Percentiles rank a stretch among this genome's conserved stretches.
Conservation (phyloP, 2,797 vertebrate genomes). For the Danio jaintianensis region DNA sequence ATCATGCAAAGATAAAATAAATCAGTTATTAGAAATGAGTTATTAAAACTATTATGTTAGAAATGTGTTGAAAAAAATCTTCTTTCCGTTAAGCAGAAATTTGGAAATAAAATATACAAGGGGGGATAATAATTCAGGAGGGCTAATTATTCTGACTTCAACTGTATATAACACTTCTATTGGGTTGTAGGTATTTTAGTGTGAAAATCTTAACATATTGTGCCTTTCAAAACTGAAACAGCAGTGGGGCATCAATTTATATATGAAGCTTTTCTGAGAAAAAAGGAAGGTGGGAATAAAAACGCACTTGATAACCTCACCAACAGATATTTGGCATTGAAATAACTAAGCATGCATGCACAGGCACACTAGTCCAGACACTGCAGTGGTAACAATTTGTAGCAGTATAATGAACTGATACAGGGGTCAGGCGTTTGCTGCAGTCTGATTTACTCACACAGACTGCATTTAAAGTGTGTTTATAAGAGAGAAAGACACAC, state of each 20-base stretch:
- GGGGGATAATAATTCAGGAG: no score
- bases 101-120: no score
- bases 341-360: slow-evolving; percentile 43
- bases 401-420: slow-evolving; percentile 11
- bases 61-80: no score
- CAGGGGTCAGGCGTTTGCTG: slow-evolving; percentile 3
- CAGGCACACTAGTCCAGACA: slow-evolving; percentile 55
- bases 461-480: neutral
- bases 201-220: no score
- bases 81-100: no score
- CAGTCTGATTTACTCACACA: slow-evolving; percentile 11
- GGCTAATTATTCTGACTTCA: no score
- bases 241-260: neutral
- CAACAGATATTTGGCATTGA: neutral
- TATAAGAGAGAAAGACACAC: neutral
- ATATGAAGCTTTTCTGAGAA: neutral
- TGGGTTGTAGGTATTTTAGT: no score
- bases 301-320: neutral
- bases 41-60: no score
- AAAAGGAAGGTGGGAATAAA: neutral
- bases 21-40: no score
- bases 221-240: no score
- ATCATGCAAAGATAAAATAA: no score
- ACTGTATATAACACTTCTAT: no score
- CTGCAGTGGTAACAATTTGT: slow-evolving; percentile 28